Evolutionary conservation across 2,888 invertebrate genomes (phyloP), one percentile per base, ranked within the genome.

Genomic region (Limnephilus marmoratus): DNA sequence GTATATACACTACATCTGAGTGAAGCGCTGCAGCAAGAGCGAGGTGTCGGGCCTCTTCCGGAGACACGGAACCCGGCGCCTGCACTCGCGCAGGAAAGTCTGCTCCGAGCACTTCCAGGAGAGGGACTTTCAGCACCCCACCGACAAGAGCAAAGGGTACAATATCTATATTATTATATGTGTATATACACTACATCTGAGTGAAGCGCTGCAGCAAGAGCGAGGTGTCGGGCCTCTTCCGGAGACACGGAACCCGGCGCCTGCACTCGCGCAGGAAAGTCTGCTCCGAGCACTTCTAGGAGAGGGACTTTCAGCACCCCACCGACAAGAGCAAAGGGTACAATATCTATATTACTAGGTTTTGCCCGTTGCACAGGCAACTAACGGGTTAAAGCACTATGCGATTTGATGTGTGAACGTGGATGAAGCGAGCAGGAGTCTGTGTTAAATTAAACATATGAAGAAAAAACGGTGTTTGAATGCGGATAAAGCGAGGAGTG

Each of bases 101-200:
- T 93, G 93, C 90, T 91, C 91, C 5, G 88, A 93, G 15, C 92
- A 92, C 45, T 93, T 92, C 81, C 31, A 86, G 13, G 89, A 92
- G 29, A 41, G 24, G n/a, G 93, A 93, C 85, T 90, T 82, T 37
- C 41, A 88, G 31, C 53, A 93, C 49, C 85, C 91, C 34, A 34
- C 87, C 9, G 87, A 92, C 45, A 92, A 91, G 90, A 45, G 41
- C 24, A 80, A 85, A 80, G 91, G 92, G 92, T 92, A 41, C 87
- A 68, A 68, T 24, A 68, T 9, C 7, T 9, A 41, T 7, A 34
- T 31, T 53, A 37, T 85, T 45, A 45, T 45, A 45, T 45, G 4
- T 41, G 41, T 41, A 41, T n/a, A n/a, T n/a, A n/a, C n/a, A n/a
- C n/a, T n/a, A n/a, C 9, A 15, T 89, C 15, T 93, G 91, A 90